Evolutionary conservation across 2,113 vertebrate genomes (phyloP), one percentile per base, ranked within the genome.

Genomic region (Grallaria varia): DNA sequence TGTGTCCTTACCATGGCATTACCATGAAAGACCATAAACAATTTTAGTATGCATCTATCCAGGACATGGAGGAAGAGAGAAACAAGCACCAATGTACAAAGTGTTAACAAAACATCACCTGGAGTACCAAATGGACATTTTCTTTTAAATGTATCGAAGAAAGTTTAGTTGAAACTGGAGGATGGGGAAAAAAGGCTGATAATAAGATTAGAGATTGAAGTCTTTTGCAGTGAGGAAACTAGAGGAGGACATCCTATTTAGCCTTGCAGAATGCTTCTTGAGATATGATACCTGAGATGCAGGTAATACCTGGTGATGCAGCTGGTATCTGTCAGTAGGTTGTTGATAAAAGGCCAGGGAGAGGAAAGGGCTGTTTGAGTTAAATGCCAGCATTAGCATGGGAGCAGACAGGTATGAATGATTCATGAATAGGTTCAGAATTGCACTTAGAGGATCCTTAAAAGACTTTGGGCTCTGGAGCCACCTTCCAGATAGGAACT

Each of bases 71-170:
- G 50, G 18, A 58, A 66, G 40, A 72, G 63, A 44, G 28, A 69
- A 71, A 53, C 5, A 53, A 92, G 40, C 25, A 77, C 15, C 40
- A 62, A 6, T 16, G 31, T 64, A 37, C 3, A 4, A 15, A 63
- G 24, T 14, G n/a, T 74, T 58, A 64, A 23, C 4, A 25, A 56
- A 69, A 33, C 1, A 10, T 53, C 0, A 0, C 18, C 27, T 59
- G 17, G 33, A 55, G 59, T 63, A 35, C 15, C 42, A 2, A 11
- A 22, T 8, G 27, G 35, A 25, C 2, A 1, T 68, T 93, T 82
- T 40, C 17, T 91, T 75, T 66, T 18, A 53, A 10, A 25, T 27
- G 2, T 18, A 4, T 45, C 82, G 60, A 37, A n/a, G 33, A 33
- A 84, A 23, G 14, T 66, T 76, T 42, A 49, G 25, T 39, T 78